Base-by-base conservation (phyloP, 2,888 invertebrate species). In the Sylvicola fuscatus region DNA sequence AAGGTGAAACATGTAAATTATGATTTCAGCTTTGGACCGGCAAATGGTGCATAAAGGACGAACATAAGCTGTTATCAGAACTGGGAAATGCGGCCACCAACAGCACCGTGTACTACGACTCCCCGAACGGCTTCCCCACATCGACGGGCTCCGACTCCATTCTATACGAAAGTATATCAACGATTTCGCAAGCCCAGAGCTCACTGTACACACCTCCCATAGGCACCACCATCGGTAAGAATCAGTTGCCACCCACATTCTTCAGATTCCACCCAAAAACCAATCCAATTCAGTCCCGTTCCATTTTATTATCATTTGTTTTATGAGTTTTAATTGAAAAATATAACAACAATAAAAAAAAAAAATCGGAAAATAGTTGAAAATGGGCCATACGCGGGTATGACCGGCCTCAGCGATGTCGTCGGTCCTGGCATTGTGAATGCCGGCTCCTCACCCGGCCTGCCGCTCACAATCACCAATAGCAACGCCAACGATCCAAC, bases 11-110 rank as follows among this genome's bases (percentile, higher is more conserved):
- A n/a, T n/a, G n/a, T n/a, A 34, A 33, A 34, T 45, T 50, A 46
- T 63, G 79, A 79, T 66, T 80, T 40, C 80, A 84, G 84, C 77
- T 84, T 42, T 84, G 84, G 68, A 79, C 86, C 43, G 72, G 73
- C 42, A 87, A 87, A 64, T 86, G 86, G 86, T 81, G 80, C 58
- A 75, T 86, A 52, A 86, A 87, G 58, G 86, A 87, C 58, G 84
- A 86, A 53, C 83, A 84, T 63, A 86, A 86, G 60, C 61, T 86
- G 35, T 61, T 86, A 42, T 82, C 82, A 33, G 86, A 86, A 56
- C 65, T 86, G 33, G 80, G 81, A 17, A 68, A 68, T 43, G 61
- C 66, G 28, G 65, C 65, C 34, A 56, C 55, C 38, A 56, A 61
- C 37, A 62, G 31, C 34, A 21, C 45, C 38, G 46, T 58, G 33